Percentiles rank a stretch among this genome's conserved stretches.
These are phyloP conservation scores for Sciurus niger DNA, from an alignment of 2,113 vertebrate genomes.

Conservation along the genomic window DNA sequence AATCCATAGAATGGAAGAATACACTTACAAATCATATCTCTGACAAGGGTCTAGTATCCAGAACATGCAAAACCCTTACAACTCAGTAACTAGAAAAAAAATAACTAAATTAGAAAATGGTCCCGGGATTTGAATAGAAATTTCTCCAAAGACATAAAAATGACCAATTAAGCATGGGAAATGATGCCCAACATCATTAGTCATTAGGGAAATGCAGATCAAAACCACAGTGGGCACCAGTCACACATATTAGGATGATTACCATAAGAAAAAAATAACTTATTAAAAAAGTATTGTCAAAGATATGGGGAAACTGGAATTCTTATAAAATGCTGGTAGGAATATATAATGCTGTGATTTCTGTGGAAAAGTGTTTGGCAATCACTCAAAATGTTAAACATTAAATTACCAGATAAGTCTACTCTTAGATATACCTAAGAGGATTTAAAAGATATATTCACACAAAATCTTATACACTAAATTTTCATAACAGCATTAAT, in stretches of 20 bases:
- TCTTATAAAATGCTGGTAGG: neutral
- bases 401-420: neutral
- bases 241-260: neutral
- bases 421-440: neutral
- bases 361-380: neutral
- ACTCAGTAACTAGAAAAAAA: neutral
- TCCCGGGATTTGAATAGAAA: neutral
- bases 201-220: neutral
- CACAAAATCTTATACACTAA: neutral
- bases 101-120: neutral
- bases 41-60: neutral
- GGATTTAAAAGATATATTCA: neutral
- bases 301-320: neutral
- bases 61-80: neutral
- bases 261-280: neutral
- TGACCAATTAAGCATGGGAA: neutral
- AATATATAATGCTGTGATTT: neutral
- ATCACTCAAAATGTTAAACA: neutral
- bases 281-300: neutral
- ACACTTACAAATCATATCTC: neutral
- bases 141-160: neutral
- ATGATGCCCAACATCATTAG: neutral
- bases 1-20: neutral
- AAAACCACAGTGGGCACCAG: neutral
- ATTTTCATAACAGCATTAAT: neutral